Evolutionary conservation across 1,140 invertebrate genomes (phyloP).

Genomic region (Drosophila lowei): DNA sequence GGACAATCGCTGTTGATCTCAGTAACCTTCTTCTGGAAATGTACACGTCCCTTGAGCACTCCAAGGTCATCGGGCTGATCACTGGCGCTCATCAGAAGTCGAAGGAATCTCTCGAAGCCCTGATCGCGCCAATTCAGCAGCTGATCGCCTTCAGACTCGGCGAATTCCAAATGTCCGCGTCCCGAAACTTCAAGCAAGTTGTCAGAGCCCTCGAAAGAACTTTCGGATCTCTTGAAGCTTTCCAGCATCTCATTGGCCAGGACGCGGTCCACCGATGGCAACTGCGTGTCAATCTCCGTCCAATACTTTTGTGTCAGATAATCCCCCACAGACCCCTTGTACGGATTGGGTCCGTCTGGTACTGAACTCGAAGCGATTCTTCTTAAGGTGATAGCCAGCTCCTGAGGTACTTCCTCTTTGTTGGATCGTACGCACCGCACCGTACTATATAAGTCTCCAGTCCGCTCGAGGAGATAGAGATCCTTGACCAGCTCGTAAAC

Average conservation of each 20-base stretch:
- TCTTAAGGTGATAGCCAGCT: constrained; percentile 47
- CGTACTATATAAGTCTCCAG: constrained; percentile 31
- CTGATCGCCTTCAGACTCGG: constrained; percentile 85
- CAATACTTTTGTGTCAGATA: constrained; percentile 61
- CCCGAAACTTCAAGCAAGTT: constrained; percentile 82
- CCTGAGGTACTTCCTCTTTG: constrained; percentile 64
- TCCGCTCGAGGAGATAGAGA: constrained; percentile 83
- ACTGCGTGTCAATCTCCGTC: neutral
- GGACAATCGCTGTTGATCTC: constrained; percentile 81
- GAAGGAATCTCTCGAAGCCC: constrained; percentile 83
- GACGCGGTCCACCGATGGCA: constrained; percentile 21
- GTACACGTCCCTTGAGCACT: constrained; percentile 24
- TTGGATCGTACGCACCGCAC: constrained; percentile 70
- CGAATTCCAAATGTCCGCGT: constrained; percentile 80
- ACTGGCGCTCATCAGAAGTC: constrained; percentile 84
- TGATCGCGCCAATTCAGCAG: constrained; percentile 85
- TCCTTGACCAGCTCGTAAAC: constrained; percentile 87
- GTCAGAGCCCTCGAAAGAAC: constrained; percentile 85
- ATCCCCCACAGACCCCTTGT: constrained; percentile 76
- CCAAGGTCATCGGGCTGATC: constrained; percentile 74
- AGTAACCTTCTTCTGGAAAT: constrained; percentile 83
- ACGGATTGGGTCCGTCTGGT: neutral
- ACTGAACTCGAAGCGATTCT: constrained; percentile 14
- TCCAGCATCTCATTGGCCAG: constrained; percentile 82
- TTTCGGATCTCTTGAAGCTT: constrained; percentile 84